Evolutionary conservation across 1,140 invertebrate genomes (phyloP), one percentile per base, ranked within the genome.

Genomic region (Hormaphis cornu): DNA sequence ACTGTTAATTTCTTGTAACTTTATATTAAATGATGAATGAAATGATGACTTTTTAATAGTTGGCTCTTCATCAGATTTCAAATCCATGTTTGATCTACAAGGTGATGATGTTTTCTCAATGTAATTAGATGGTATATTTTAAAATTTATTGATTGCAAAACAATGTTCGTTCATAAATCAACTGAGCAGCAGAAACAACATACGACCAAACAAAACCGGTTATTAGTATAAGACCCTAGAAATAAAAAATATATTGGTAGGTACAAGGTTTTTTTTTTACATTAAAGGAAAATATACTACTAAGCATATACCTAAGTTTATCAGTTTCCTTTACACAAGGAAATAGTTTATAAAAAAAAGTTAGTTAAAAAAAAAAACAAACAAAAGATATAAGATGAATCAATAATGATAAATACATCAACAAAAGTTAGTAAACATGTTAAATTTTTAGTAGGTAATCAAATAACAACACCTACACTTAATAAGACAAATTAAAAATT

Each of bases 101-200:
- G n/a, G 22, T 28, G 16, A 33, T 33, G 30, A 33, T 6, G 5
- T 33, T 28, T 12, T 5, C 18, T 52, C 1, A 53, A 33, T 3
- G 2, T 52, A 28, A 35, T 20, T 54, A 18, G 18, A 30, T 33
- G 16, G 6, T 10, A 56, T 1, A 37, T 56, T 1, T 40, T 2
- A 8, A 22, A 14, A 24, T 24, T 40, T 1, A 14, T 40, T 58
- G 46, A 28, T 46, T 28, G 46, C 58, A 63, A 42, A 26, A 63
- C 8, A n/a, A 20, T 12, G 61, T 50, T 14, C 30, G 61, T 35
- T 66, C 18, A 9, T 66, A 16, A 33, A 66, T 66, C 20, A 66
- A 33, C 8, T 24, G 40, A 30, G 61, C 61, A 66, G 61, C 10
- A 48, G 61, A 37, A 48, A 66, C 28, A 66, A 66, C 61, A 66